Percentiles rank a stretch among this genome's conserved stretches.
These are phyloP conservation scores for Lemur catta DNA, from an alignment of 2,797 vertebrate species.

Conservation along the genomic window DNA sequence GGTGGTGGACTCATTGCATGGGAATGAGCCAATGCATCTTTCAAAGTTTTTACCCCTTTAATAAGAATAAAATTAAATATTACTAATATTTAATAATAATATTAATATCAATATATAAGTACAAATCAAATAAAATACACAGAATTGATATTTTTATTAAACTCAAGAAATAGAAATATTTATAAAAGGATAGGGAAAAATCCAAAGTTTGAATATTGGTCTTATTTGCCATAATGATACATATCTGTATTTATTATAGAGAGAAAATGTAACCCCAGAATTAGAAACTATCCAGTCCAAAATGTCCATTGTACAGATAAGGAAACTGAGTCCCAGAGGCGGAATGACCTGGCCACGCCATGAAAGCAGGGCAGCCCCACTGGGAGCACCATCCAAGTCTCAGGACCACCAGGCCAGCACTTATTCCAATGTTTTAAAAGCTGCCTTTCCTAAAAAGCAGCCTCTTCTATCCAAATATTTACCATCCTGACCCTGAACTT, in stretches of 20 bases:
- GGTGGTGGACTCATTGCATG: too few species aligned
- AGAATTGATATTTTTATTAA: background rate
- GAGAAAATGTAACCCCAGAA: background rate
- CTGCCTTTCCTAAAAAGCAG: background rate
- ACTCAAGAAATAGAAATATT: background rate
- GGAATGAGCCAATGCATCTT: background rate
- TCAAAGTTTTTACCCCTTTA: background rate
- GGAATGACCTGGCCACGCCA: background rate
- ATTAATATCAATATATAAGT: too few species aligned
- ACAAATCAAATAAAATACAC: background rate
- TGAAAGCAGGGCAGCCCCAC: background rate
- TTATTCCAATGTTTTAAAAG: background rate
- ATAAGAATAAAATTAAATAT: background rate
- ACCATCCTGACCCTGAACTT: background rate
- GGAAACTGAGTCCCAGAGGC: background rate
- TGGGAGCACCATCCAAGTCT: background rate
- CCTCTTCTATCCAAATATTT: background rate
- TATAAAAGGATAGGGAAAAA: background rate
- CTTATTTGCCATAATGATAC: background rate
- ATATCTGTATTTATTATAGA: background rate
- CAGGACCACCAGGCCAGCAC: background rate
- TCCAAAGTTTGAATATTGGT: background rate
- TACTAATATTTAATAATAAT: too few species aligned
- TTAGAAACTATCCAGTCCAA: background rate
- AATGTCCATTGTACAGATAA: background rate